phyloP scores from a whole-genome alignment of 2,888 invertebrate species.

The Amblyjoppa fuscipennis region DNA sequence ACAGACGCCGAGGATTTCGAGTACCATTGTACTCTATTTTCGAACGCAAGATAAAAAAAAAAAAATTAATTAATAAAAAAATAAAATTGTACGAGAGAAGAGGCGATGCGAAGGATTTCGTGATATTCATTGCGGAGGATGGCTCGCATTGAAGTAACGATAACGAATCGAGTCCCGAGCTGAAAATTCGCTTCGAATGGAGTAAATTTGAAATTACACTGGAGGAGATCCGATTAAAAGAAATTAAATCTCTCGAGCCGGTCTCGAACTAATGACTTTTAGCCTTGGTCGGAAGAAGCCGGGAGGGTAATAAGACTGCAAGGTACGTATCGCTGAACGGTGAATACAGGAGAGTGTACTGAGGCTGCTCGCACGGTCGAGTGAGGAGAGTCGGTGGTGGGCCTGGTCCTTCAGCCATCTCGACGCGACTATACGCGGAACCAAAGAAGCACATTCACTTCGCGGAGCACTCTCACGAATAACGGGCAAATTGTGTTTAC shows the following conservation, averaged over 20 bases:
- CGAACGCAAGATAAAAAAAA: too few relatives aligned
- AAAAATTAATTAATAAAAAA: too few relatives aligned
- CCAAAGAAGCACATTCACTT: constrained; percentile 55
- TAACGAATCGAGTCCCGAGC: background rate
- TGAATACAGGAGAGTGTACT: background rate
- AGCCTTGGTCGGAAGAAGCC: constrained; percentile 7
- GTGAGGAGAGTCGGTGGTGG: constrained; percentile 8
- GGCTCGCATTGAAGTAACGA: background rate
- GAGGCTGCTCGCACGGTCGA: constrained; percentile 1
- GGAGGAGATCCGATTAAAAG: constrained; percentile 20
- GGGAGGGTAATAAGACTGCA: constrained; percentile 13
- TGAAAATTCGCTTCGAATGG: background rate
- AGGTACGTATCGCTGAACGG: constrained; percentile 13
- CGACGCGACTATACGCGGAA: constrained; percentile 50
- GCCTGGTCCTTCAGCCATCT: constrained; percentile 48
- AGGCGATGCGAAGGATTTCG: background rate
- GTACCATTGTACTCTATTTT: too few relatives aligned
- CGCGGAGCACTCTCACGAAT: constrained; percentile 53
- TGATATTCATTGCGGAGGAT: background rate
- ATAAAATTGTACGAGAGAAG: background rate
- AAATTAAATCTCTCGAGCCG: constrained; percentile 15
- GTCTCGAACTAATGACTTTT: constrained; percentile 20
- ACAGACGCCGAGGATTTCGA: too few relatives aligned
- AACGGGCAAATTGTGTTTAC: constrained; percentile 63
- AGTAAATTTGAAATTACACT: constrained; percentile 3